A percentile compares a stretch with the other conserved stretches of the same genome.
These are phyloP conservation scores for Pseudorhombus dupliciocellatus DNA, from an alignment of 2,113 vertebrate species.

Conservation along the genomic window DNA sequence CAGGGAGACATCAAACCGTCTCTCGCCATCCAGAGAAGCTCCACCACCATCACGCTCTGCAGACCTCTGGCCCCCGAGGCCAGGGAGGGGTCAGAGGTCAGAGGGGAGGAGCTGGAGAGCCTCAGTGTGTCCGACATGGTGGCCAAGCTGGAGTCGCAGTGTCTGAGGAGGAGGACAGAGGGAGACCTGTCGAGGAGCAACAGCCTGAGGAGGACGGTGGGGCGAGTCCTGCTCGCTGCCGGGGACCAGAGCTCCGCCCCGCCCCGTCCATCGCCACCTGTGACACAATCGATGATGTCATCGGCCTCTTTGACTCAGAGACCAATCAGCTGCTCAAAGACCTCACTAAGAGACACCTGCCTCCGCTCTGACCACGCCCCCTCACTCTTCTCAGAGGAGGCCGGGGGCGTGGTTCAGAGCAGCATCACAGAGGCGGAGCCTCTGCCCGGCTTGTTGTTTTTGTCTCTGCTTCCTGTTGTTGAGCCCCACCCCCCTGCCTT, in stretches of 20 bases:
- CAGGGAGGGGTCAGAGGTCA: constrained; percentile 29
- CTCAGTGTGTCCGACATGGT: constrained; percentile 93
- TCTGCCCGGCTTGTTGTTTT: constrained; percentile 89
- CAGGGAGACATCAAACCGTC: constrained; percentile 32
- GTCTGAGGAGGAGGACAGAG: constrained; percentile 77
- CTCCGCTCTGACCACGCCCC: background rate
- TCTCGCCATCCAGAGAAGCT: constrained; percentile 54
- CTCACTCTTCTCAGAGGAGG: background rate
- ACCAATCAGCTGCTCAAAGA: background rate
- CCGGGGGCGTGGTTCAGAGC: too few species aligned
- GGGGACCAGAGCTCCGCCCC: constrained; percentile 18
- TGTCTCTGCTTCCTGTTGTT: constrained; percentile 68
- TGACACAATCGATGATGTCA: background rate
- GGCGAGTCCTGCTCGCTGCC: constrained; percentile 84
- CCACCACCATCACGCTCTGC: constrained; percentile 48
- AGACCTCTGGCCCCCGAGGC: constrained; percentile 12
- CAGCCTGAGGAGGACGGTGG: constrained; percentile 87
- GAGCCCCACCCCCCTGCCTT: background rate
- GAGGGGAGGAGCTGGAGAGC: constrained; percentile 80
- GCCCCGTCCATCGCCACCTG: background rate
- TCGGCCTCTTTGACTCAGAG: background rate
- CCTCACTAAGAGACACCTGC: background rate
- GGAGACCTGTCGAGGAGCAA: constrained; percentile 85
- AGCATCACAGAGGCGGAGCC: constrained; percentile 75
- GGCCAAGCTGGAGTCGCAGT: constrained; percentile 91